These are phyloP conservation scores for Himalopsyche anomala DNA, from an alignment of 2,888 invertebrate species.

Conservation along the genomic window DNA sequence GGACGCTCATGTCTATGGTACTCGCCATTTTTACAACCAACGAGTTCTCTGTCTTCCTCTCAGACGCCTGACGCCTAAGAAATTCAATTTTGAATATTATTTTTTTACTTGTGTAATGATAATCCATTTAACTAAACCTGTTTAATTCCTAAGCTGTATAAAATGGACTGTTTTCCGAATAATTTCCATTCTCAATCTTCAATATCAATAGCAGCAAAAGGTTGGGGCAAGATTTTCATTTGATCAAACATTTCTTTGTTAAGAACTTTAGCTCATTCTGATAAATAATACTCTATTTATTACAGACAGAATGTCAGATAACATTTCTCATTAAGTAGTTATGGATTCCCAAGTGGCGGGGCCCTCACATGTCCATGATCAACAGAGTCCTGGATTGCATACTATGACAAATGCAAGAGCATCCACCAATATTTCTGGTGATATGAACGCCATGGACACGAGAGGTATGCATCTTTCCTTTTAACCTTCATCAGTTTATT, in stretches of 20 bases:
- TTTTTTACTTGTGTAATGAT: not conserved
- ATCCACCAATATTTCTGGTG: not conserved
- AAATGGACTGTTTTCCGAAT: not conserved
- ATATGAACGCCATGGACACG: not conserved
- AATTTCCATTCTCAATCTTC: not conserved
- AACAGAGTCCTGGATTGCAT: not conserved
- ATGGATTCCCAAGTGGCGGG: constrained; percentile 41
- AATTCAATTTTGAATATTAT: not conserved
- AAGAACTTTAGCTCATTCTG: not conserved
- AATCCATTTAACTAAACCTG: not conserved
- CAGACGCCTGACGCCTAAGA: not conserved
- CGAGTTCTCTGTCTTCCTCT: not conserved
- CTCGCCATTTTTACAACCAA: not conserved
- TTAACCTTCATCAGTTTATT: not conserved
- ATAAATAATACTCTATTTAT: not conserved
- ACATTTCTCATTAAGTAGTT: not conserved
- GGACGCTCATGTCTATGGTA: not conserved
- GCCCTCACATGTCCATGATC: constrained; percentile 14
- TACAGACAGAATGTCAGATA: not conserved
- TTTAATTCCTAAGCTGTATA: not conserved
- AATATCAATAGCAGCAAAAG: not conserved
- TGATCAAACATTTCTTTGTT: not conserved
- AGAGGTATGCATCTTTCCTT: not conserved
- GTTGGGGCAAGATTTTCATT: not conserved
- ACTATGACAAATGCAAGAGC: not conserved